Evolutionary conservation across 1,140 invertebrate genomes (phyloP).

Genomic region (Caerostris darwini): DNA sequence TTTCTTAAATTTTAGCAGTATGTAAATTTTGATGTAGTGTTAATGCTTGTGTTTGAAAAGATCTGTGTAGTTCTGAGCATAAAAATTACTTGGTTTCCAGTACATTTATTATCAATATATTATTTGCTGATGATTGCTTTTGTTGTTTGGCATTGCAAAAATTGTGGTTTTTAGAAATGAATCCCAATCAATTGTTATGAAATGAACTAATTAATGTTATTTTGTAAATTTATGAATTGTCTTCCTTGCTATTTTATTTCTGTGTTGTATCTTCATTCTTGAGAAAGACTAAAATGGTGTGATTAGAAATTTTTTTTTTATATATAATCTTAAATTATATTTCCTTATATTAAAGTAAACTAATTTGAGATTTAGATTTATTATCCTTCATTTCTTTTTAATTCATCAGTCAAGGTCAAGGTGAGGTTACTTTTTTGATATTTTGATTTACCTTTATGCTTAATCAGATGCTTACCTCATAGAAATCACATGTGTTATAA

Average conservation of each 20-base stretch:
- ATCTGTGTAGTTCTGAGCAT: constrained; percentile 1
- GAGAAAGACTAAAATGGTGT: not conserved
- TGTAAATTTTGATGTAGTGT: constrained; percentile 35
- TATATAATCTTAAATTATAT: not conserved
- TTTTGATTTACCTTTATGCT: constrained; percentile 52
- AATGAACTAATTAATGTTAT: constrained; percentile 10
- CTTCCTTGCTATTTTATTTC: not conserved
- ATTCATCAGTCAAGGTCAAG: constrained; percentile 51
- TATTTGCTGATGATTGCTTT: constrained; percentile 34
- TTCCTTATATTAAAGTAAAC: constrained; percentile 13
- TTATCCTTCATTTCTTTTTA: not conserved
- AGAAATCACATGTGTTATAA: constrained; percentile 27
- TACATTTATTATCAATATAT: constrained; percentile 27
- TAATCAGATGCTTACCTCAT: constrained; percentile 22
- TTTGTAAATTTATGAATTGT: not conserved
- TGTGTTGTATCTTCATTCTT: not conserved
- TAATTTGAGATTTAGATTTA: not conserved
- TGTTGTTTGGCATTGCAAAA: constrained; percentile 1
- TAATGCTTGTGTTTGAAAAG: constrained; percentile 30
- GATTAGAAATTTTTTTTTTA: not conserved
- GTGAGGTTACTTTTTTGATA: constrained; percentile 47
- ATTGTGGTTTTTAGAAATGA: constrained; percentile 12
- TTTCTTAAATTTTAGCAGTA: constrained; percentile 21
- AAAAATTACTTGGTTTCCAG: not conserved
- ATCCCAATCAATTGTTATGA: constrained; percentile 30